Base-by-base conservation (phyloP, 2,797 vertebrate species). In the Helicolenus hilgendorfi region DNA sequence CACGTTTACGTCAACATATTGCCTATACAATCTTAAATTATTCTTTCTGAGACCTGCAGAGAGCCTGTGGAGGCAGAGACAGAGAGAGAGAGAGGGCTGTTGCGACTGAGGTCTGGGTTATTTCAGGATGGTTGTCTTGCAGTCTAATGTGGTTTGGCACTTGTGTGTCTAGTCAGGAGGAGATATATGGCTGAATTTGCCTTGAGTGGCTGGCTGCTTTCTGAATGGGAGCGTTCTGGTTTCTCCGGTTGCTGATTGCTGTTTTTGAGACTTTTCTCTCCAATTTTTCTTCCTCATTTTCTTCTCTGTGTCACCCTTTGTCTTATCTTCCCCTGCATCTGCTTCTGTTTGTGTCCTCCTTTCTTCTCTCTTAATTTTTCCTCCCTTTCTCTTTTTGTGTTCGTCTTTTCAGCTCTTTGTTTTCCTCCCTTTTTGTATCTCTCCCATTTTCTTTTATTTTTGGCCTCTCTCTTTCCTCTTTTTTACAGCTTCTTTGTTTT, bases 131-230 rank as follows among this genome's bases (percentile, higher is more conserved):
- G 63, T 86, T 88, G 89, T 94, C 81, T 82, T 70, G 83, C 87
- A 82, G 84, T 74, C 35, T 93, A 90, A 94, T 92, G 92, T 84
- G 92, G 77, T 93, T 91, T 93, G 93, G 93, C 89, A 77, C 83
- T 91, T 65, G 81, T 81, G 89, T 86, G 92, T 92, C 87, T 91
- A 26, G 84, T 91, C 84, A 55, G 83, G 70, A 68, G 79, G 58
- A 93, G 91, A 93, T 88, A 83, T 90, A 89, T 81, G 88, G 79
- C 67, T 72, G 94, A 69, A 86, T 92, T 79, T 89, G 87, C 86
- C 80, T 69, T 79, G 83, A 92, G 89, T 89, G 91, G 75, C 85
- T 67, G 77, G 55, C 75, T 90, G 93, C 55, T 79, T 90, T 83
- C 81, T 85, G 84, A 90, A 89, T 74, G 65, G 74, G 87, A 76